Evolutionary conservation across 2,797 vertebrate species (phyloP), one percentile per base, ranked within the genome.

Genomic region (Sebastiscus albofasciatus): DNA sequence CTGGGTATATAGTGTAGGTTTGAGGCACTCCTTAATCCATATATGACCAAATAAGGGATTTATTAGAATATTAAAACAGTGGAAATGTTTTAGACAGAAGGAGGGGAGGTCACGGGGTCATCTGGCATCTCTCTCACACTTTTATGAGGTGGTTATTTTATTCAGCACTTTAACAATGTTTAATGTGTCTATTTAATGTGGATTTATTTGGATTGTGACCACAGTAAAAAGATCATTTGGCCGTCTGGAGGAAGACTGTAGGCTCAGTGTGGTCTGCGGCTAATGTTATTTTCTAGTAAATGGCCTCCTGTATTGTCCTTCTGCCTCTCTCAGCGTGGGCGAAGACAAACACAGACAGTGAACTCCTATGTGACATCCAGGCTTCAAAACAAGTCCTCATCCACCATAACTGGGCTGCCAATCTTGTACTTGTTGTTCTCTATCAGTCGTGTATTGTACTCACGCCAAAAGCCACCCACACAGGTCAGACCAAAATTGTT

Each of bases 271-370:
- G 73, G 67, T 80, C 75, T 75, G 66, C 74, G 84, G 54, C 79
- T 27, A 82, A 82, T 82, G 75, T 72, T 87, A 72, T 81, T 87
- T 88, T 82, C 82, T 75, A 16, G 34, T 79, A 80, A 83, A 85
- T 46, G 73, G 29, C 22, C 82, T 71, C 49, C 67, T 72, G 75
- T 77, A 72, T 84, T 87, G 83, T 89, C 79, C 75, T 75, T 61
- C 58, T 71, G 79, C 46, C 66, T 75, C 75, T 74, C 34, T 81
- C 60, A 2, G 72, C 11, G 60, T 87, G 79, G 80, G 87, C 6
- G 65, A 88, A 86, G 73, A 85, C 87, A 92, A 90, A 92, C 81
- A 87, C 80, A 87, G 74, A 87, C 80, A 81, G 60, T 81, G 68
- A 79, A 80, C 73, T 84, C 65, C 67, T 33, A 49, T 83, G 84